A percentile compares a stretch with the other conserved stretches of the same genome.
These are phyloP conservation scores for Hemicordylus capensis DNA, from an alignment of 2,113 vertebrate genomes.

Conservation along the genomic window DNA sequence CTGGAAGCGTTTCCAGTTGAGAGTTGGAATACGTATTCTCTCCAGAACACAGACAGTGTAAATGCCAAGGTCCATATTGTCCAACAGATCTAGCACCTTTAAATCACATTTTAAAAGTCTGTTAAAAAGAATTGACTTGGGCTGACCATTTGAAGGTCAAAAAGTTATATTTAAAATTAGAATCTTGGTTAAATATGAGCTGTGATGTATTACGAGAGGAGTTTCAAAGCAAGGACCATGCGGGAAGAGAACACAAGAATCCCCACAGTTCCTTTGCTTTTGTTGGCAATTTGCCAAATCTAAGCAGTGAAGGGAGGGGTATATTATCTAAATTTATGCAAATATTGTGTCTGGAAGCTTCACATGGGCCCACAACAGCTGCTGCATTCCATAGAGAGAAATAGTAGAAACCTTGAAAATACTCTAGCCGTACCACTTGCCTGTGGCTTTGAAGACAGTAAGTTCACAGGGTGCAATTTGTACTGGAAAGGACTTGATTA, in stretches of 20 bases:
- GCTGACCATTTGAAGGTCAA: background rate
- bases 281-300: slow-evolving; percentile 34
- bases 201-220: background rate
- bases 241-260: background rate
- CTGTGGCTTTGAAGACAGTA: background rate
- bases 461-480: background rate
- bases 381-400: slow-evolving; percentile 43
- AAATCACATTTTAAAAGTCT: background rate
- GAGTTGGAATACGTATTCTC: background rate
- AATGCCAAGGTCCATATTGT: background rate
- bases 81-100: background rate
- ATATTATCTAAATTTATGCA: slow-evolving; percentile 51
- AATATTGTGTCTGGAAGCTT: slow-evolving; percentile 45
- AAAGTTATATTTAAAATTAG: background rate
- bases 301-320: slow-evolving; percentile 8
- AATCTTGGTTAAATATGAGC: background rate
- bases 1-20: background rate
- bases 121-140: background rate
- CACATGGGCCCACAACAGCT: slow-evolving; percentile 44
- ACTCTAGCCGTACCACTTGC: slow-evolving; percentile 40
- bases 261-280: background rate
- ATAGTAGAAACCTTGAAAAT: slow-evolving; percentile 48
- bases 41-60: background rate
- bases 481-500: background rate
- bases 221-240: background rate